Evolutionary conservation across 2,888 invertebrate species (phyloP), one percentile per base, ranked within the genome.

Genomic region (Prosopocoilus inquinatus): DNA sequence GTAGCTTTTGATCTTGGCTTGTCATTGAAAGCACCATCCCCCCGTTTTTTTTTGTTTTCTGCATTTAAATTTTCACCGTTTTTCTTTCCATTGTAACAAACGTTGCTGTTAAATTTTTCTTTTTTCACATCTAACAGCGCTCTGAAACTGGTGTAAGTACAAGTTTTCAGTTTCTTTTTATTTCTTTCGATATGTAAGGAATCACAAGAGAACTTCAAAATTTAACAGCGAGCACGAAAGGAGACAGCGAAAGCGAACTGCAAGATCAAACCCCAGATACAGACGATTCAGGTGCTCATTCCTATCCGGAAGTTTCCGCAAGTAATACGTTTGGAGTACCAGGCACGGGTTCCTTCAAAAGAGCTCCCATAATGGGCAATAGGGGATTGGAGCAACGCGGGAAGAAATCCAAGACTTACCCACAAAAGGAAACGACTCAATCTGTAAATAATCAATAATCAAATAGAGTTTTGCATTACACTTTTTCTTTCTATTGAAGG

Each of bases 181-280:
- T 51, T 52, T 47, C 41, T 48, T 11, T 52, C 28, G 34, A 47
- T 50, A 41, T 43, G 36, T 49, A 54, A 79, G 78, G 79, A 48
- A 73, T 80, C 57, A 78, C 79, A 20, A 70, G 77, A 57, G 79
- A 80, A 62, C 68, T 80, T 54, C 79, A 79, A 62, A 78, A 76
- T 59, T 68, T 80, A 55, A 75, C 78, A 39, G 75, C 78, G 11
- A 78, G 78, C 64, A 78, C 78, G n/a, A 79, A 78, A 65, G 80
- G 80, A 35, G 82, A 81, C 64, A 88, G 88, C 44, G 90, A 90
- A 73, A 88, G 85, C 62, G 88, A 88, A 64, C 75, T 84, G 61
- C 84, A 84, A 64, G 87, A 88, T 71, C 84, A 83, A 65, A 86
- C 87, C 44, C 86, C 88, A 3, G 90, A 90, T 75, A 88, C 89